These are phyloP conservation scores for Megalops atlanticus DNA, from an alignment of 2,113 vertebrate genomes.

Conservation along the genomic window DNA sequence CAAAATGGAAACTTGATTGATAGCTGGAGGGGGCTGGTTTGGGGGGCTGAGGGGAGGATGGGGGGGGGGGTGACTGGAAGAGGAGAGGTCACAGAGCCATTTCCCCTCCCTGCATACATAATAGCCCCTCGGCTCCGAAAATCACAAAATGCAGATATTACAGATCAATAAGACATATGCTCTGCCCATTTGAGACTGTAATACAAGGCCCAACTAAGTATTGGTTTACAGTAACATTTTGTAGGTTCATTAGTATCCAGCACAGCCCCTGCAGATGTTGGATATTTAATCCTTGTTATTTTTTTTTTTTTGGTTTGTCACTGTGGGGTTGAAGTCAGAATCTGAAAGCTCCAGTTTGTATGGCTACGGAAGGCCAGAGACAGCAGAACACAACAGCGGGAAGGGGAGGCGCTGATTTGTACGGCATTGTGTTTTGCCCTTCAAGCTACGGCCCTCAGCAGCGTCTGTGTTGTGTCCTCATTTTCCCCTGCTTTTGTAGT, in stretches of 20 bases:
- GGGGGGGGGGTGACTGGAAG: constrained; percentile 67
- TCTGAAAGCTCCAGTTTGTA: background rate
- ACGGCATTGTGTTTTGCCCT: background rate
- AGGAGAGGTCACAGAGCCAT: constrained; percentile 64
- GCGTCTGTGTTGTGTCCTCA: background rate
- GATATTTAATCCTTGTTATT: background rate
- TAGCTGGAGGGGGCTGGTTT: constrained; percentile 79
- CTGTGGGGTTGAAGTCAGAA: background rate
- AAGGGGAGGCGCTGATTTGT: background rate
- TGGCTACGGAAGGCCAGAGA: background rate
- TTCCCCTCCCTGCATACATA: constrained; percentile 72
- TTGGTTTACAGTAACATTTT: constrained; percentile 78
- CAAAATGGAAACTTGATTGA: constrained; percentile 99
- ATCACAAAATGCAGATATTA: background rate
- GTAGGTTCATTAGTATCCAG: constrained; percentile 69
- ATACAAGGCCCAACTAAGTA: constrained; percentile 76
- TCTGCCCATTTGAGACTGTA: constrained; percentile 70
- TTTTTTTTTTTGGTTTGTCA: background rate
- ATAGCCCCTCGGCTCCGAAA: constrained; percentile 69
- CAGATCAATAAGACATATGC: constrained; percentile 87
- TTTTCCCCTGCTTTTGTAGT: background rate
- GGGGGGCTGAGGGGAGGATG: constrained; percentile 64
- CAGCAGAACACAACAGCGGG: background rate
- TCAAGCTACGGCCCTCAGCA: background rate
- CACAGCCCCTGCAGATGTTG: background rate